Evolutionary conservation across 2,113 vertebrate genomes (phyloP).

Genomic region (Lepus timidus): DNA sequence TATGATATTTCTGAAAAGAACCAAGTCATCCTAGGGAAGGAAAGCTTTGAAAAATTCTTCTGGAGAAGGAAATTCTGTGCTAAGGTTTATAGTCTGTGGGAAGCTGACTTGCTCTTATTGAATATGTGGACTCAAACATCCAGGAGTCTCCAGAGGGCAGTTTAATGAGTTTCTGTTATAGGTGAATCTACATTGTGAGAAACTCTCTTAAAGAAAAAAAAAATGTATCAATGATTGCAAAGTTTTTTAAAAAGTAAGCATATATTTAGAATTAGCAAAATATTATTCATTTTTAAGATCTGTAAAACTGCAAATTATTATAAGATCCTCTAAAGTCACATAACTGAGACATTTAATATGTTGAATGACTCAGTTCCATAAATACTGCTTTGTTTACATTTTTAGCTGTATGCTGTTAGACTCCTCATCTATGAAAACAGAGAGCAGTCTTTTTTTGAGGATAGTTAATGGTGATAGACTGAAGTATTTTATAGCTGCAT

Average conservation of each 20-base stretch:
- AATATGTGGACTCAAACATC: neutral
- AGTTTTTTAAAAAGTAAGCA: neutral
- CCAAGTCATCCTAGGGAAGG: neutral
- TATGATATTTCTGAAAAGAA: neutral
- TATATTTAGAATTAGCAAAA: neutral
- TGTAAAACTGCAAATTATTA: neutral
- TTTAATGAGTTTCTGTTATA: neutral
- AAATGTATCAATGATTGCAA: neutral
- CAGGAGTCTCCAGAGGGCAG: neutral
- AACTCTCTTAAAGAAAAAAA: neutral
- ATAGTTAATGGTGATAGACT: neutral
- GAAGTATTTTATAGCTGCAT: neutral
- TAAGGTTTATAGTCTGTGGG: neutral
- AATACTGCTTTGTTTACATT: neutral
- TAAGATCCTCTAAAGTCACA: neutral
- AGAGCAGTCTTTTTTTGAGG: neutral
- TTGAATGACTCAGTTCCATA: neutral
- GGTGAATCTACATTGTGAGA: neutral
- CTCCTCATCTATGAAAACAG: neutral
- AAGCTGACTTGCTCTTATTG: neutral
- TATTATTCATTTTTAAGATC: neutral
- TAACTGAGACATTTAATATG: slow-evolving; percentile 8
- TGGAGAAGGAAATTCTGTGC: neutral
- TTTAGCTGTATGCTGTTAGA: neutral
- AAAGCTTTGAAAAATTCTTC: neutral